These are phyloP conservation scores for Glaucopsyche alexis DNA, from an alignment of 2,888 invertebrate genomes.

Conservation along the genomic window DNA sequence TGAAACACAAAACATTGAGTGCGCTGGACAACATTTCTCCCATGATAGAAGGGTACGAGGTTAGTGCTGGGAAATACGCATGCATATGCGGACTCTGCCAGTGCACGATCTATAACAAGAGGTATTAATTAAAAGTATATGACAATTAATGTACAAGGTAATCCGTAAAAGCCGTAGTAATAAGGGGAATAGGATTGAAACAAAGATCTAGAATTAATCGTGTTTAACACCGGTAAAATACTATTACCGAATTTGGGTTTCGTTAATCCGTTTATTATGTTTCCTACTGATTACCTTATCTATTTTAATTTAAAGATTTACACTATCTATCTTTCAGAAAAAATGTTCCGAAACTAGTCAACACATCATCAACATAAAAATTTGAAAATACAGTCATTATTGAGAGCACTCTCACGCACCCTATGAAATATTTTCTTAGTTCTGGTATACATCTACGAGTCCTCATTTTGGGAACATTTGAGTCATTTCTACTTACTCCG, in stretches of 20 bases:
- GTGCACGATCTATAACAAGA: slow-evolving; percentile 84
- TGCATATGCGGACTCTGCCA: slow-evolving; percentile 99
- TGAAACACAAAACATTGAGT: slow-evolving; percentile 96
- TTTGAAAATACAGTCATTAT: too few species aligned
- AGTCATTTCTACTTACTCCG: too few species aligned
- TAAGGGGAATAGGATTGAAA: not conserved
- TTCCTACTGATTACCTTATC: not conserved
- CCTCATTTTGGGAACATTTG: too few species aligned
- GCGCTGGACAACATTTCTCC: slow-evolving; percentile 98
- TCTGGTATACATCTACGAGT: too few species aligned
- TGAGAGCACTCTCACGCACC: too few species aligned
- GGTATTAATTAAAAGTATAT: not conserved
- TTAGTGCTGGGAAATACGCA: slow-evolving; percentile 97
- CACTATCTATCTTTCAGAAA: too few species aligned
- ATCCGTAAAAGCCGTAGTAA: too few species aligned
- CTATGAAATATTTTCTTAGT: too few species aligned
- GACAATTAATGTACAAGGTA: too few species aligned
- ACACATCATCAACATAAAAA: too few species aligned
- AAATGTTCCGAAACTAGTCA: too few species aligned
- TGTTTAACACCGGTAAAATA: not conserved
- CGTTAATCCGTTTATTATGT: not conserved
- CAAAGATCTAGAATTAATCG: not conserved
- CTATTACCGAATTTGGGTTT: not conserved
- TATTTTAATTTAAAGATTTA: not conserved
- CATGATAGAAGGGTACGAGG: slow-evolving; percentile 94